These are phyloP conservation scores for Piezodorus guildinii DNA, from an alignment of 1,140 invertebrate genomes.

Conservation along the genomic window DNA sequence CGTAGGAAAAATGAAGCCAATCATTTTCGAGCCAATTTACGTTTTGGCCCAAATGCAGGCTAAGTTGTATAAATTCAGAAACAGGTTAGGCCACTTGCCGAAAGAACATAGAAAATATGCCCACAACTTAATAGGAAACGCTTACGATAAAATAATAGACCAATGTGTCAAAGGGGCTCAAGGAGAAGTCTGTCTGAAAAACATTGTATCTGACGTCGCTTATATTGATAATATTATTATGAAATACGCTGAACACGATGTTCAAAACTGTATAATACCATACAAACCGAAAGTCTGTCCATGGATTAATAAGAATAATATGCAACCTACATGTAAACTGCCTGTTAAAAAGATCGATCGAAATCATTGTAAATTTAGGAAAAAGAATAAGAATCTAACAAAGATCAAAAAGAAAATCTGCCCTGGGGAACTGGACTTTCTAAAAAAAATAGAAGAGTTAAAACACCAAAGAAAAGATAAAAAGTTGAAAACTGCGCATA, in stretches of 20 bases:
- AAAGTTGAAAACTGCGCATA: too few relatives aligned
- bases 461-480: too few relatives aligned
- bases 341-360: too few relatives aligned
- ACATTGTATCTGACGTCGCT: background rate
- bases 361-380: too few relatives aligned
- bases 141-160: background rate
- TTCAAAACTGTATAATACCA: too few relatives aligned
- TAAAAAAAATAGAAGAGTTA: too few relatives aligned
- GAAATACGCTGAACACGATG: background rate
- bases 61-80: background rate
- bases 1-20: background rate
- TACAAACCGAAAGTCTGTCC: too few relatives aligned
- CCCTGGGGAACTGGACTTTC: too few relatives aligned
- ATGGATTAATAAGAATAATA: too few relatives aligned
- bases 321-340: too few relatives aligned
- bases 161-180: background rate
- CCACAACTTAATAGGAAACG: background rate
- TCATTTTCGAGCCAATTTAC: background rate
- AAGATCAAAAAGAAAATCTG: too few relatives aligned
- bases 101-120: background rate
- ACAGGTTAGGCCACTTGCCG: background rate
- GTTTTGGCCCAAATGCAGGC: constrained; percentile 5
- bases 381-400: too few relatives aligned
- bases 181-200: background rate
- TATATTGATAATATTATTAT: background rate